Conservation (phyloP, 2,113 vertebrate genomes). For the Suricata suricatta region DNA sequence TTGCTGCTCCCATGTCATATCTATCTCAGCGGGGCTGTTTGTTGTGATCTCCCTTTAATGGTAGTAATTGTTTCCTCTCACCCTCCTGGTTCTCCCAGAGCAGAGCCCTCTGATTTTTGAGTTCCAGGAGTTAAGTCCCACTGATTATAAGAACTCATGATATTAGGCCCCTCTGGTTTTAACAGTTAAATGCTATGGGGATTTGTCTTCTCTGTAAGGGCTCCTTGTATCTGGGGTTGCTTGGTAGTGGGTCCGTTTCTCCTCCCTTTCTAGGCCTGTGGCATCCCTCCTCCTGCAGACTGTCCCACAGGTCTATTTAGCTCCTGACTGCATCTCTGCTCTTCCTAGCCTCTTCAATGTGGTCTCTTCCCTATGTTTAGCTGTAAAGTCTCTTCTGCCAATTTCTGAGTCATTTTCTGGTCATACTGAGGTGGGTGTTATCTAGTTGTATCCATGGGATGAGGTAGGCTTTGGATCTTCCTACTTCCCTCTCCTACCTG, state of each 20-base stretch:
- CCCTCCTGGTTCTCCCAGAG: background rate
- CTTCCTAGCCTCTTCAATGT: background rate
- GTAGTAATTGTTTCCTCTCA: background rate
- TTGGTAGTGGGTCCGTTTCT: background rate
- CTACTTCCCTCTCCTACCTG: background rate
- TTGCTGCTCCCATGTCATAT: background rate
- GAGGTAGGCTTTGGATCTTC: background rate
- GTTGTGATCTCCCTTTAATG: background rate
- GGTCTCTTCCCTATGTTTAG: background rate
- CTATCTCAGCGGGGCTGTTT: background rate
- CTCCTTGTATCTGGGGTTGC: background rate
- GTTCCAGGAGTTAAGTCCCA: background rate
- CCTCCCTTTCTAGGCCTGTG: background rate
- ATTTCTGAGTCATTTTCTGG: background rate
- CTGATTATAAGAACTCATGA: background rate
- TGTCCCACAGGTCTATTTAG: background rate
- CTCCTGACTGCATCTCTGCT: background rate
- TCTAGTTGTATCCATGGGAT: background rate
- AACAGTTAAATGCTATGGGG: background rate
- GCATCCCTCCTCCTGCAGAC: background rate
- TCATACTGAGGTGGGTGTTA: background rate
- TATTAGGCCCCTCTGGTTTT: background rate
- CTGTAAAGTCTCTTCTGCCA: background rate
- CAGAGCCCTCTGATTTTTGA: background rate
- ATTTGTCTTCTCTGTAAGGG: background rate